phyloP scores from a whole-genome alignment of 2,113 vertebrate species.

The Manacus vitellinus region DNA sequence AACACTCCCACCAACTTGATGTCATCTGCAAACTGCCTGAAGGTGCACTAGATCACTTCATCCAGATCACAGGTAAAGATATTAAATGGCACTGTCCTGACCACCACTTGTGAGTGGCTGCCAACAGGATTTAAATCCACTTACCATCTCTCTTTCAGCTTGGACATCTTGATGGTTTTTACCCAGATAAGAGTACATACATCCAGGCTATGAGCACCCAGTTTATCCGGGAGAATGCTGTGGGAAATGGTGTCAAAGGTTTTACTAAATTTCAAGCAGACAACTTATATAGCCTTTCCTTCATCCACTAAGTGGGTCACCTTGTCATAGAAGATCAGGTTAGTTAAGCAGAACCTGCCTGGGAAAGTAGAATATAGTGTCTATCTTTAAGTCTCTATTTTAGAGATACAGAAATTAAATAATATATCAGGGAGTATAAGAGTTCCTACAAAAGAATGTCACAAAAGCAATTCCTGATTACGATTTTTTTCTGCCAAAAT shows the following conservation, averaged over 20 bases:
- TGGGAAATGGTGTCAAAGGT: not conserved
- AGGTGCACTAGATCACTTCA: not conserved
- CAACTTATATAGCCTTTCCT: not conserved
- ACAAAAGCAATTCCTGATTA: not conserved
- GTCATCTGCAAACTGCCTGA: not conserved
- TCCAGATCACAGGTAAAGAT: not conserved
- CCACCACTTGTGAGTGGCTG: not conserved
- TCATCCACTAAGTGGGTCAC: not conserved
- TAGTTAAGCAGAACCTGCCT: not conserved
- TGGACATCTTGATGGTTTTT: not conserved
- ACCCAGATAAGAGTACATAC: not conserved
- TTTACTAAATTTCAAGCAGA: not conserved
- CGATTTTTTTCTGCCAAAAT: not conserved
- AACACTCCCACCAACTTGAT: not conserved
- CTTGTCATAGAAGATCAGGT: not conserved
- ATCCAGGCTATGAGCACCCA: not conserved
- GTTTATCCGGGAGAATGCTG: not conserved
- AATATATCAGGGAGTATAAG: not conserved
- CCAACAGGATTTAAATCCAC: not conserved
- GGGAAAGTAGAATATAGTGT: not conserved
- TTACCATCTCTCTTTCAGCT: not conserved
- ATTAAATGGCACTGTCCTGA: not conserved
- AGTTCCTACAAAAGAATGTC: not conserved
- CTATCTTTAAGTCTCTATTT: not conserved
- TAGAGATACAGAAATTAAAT: not conserved